Conservation (phyloP, 2,113 vertebrate genomes). For the Sardina pilchardus region DNA sequence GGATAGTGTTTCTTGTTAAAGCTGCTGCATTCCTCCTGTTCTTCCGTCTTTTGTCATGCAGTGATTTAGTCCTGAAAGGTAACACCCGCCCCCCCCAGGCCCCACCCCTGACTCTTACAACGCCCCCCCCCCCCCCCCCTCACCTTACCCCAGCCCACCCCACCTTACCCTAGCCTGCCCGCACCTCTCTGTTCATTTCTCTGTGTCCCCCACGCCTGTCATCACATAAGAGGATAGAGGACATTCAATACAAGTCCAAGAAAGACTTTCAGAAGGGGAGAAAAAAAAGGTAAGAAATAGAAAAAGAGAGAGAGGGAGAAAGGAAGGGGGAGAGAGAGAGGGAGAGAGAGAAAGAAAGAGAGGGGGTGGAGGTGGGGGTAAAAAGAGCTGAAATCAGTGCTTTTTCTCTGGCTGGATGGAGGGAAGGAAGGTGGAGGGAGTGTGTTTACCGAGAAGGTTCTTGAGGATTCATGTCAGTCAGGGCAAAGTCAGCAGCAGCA, state of each 20-base stretch:
- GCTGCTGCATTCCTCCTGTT: constrained; percentile 31
- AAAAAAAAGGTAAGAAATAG: not conserved
- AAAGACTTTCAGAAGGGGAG: not conserved
- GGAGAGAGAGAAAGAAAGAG: not conserved
- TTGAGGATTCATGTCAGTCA: constrained; percentile 34
- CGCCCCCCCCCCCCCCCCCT: not conserved
- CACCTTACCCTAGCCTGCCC: not conserved
- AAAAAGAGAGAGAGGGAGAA: not conserved
- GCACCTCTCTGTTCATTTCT: not conserved
- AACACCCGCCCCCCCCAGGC: constrained; percentile 12
- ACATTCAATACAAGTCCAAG: constrained; percentile 1
- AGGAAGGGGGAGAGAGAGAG: not conserved
- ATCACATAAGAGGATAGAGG: not conserved
- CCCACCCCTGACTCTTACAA: not conserved
- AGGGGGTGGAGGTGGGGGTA: not conserved
- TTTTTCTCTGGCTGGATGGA: not conserved
- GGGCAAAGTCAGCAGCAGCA: constrained; percentile 22
- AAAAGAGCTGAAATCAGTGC: constrained; percentile 2
- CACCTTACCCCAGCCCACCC: not conserved
- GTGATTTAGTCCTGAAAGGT: constrained; percentile 33
- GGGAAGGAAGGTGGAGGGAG: constrained; percentile 15
- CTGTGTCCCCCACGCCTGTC: not conserved
- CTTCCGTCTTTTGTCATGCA: constrained; percentile 42
- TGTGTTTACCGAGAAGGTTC: constrained; percentile 9
- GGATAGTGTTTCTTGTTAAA: constrained; percentile 1